A percentile compares a stretch with the other conserved stretches of the same genome.
These are phyloP conservation scores for Lydus trimaculatus DNA, from an alignment of 2,888 invertebrate species.

Conservation along the genomic window DNA sequence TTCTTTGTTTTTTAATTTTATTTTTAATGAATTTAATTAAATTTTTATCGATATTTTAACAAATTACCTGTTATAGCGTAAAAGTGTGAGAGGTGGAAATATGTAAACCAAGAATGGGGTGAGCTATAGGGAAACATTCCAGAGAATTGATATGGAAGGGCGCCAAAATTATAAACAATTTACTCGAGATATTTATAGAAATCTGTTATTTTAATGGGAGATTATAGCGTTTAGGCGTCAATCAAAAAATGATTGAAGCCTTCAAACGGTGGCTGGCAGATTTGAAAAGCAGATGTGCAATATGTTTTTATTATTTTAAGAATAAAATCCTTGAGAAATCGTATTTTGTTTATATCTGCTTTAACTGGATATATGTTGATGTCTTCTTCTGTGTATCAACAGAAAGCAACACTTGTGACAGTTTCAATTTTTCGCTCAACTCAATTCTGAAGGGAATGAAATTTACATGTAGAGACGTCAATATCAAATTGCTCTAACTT, in stretches of 20 bases:
- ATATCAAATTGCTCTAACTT: background rate
- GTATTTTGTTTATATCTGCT: background rate
- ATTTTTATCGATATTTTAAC: background rate
- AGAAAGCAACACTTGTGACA: background rate
- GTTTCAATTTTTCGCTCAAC: constrained; percentile 2
- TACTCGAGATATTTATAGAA: background rate
- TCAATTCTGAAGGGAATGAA: background rate
- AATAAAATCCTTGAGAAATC: background rate
- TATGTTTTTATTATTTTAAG: background rate
- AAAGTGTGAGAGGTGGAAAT: too few relatives aligned
- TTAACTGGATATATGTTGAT: background rate
- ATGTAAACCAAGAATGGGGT: background rate
- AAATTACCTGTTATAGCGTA: too few relatives aligned
- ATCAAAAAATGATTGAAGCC: background rate
- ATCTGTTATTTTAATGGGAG: background rate
- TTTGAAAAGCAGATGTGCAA: background rate
- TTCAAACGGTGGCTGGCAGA: constrained; percentile 1
- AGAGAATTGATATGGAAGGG: background rate
- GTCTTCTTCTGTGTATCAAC: background rate
- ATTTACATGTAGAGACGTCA: background rate
- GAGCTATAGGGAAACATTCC: background rate
- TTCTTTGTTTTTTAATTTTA: constrained; percentile 6
- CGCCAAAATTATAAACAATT: background rate
- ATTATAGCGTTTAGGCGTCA: background rate
- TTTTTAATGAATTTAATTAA: background rate